phyloP scores from a whole-genome alignment of 2,888 invertebrate genomes.

The Amaurobius ferox region DNA sequence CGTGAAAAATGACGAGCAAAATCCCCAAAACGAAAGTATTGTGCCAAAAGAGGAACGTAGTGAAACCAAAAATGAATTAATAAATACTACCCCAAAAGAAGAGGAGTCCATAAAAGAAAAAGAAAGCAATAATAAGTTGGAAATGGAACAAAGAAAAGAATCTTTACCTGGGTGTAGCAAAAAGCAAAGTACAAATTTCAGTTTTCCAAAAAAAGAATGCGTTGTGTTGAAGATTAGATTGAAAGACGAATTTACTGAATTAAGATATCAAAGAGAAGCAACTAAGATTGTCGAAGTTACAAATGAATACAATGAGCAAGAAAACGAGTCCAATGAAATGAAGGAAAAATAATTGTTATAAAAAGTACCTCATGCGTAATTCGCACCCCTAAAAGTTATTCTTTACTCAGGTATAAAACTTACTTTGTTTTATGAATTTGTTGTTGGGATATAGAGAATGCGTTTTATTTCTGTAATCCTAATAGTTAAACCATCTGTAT shows the following conservation, averaged over 20 bases:
- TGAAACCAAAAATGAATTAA: conserved; percentile 7
- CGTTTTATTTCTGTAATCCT: too few relatives aligned
- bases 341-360: not conserved
- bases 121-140: too few relatives aligned
- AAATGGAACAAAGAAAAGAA: too few relatives aligned
- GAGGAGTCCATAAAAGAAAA: too few relatives aligned
- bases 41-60: not conserved
- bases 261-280: too few relatives aligned
- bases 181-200: not conserved
- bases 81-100: too few relatives aligned
- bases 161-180: too few relatives aligned
- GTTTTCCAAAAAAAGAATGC: not conserved
- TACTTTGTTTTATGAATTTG: too few relatives aligned
- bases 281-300: not conserved
- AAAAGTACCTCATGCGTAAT: not conserved
- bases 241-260: not conserved
- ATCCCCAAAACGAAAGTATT: too few relatives aligned
- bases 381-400: not conserved
- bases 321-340: not conserved
- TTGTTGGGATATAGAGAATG: too few relatives aligned
- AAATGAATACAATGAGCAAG: not conserved
- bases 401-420: conserved; percentile 4
- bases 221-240: not conserved
- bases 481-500: too few relatives aligned
- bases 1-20: too few relatives aligned